These are phyloP conservation scores for Cetoscarus ocellatus DNA, from an alignment of 2,797 vertebrate genomes.

Conservation along the genomic window DNA sequence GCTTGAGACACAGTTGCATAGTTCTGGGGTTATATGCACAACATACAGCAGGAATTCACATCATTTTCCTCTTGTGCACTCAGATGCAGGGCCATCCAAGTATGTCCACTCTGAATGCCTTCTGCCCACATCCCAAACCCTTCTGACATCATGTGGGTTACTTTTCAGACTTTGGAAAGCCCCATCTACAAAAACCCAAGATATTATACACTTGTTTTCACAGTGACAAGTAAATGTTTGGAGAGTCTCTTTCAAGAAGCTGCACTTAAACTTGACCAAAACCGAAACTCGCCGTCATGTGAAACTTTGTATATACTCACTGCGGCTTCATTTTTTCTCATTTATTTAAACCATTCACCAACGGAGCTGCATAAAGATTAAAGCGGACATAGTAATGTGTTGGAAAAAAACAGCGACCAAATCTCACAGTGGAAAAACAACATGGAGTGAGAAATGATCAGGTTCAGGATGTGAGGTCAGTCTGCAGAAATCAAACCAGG, in stretches of 20 bases:
- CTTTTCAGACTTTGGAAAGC: conserved; percentile 16
- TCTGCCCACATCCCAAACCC: background rate
- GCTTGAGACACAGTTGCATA: too few species aligned
- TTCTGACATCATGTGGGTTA: conserved; percentile 9
- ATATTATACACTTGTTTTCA: conserved; percentile 19
- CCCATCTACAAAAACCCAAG: conserved; percentile 12
- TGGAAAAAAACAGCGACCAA: conserved; percentile 13
- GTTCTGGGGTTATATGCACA: too few species aligned
- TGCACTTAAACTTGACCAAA: conserved; percentile 30
- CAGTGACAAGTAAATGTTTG: conserved; percentile 15
- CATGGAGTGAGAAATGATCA: conserved; percentile 28
- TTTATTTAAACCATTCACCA: conserved; percentile 42
- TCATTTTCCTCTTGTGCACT: too few species aligned
- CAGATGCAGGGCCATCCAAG: background rate
- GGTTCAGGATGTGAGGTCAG: conserved; percentile 32
- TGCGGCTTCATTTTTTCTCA: conserved; percentile 41
- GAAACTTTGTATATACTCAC: conserved; percentile 39
- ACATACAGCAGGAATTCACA: background rate
- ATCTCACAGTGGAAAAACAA: conserved; percentile 27
- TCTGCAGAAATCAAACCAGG: conserved; percentile 23
- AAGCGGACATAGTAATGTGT: conserved; percentile 35
- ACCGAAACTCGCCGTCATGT: conserved; percentile 34
- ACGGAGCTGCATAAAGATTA: conserved; percentile 31
- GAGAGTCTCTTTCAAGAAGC: conserved; percentile 26
- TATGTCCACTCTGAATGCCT: background rate